Percentiles rank a stretch among this genome's conserved stretches.
Conservation (phyloP, 2,113 vertebrate genomes). For the Herpailurus yagouaroundi region DNA sequence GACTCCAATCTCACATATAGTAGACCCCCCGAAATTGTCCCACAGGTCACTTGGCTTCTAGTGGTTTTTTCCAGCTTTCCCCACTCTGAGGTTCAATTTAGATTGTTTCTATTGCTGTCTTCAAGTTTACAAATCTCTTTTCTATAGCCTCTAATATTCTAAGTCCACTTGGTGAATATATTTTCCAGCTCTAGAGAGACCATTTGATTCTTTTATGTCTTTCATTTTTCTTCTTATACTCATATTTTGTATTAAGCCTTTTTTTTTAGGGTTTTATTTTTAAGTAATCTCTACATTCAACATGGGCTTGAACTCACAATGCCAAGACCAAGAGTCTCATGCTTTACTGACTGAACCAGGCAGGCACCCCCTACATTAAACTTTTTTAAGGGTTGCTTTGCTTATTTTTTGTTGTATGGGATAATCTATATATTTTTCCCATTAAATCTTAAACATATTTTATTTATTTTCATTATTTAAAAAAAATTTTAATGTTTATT, state of each 20-base stretch:
- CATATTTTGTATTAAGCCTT: neutral
- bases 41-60: neutral
- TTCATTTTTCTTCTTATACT: slow-evolving; percentile 13
- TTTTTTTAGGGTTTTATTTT: neutral
- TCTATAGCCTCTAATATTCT: neutral
- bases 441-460: neutral
- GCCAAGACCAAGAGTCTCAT: neutral
- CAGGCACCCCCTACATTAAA: neutral
- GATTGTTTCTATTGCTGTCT: neutral
- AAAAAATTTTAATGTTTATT: neutral
- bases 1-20: neutral
- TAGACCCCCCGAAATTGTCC: neutral
- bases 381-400: neutral
- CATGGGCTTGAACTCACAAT: no score
- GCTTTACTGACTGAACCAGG: neutral
- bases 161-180: neutral
- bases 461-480: neutral
- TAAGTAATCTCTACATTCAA: no score
- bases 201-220: neutral
- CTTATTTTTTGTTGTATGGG: neutral
- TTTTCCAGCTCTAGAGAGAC: neutral
- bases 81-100: neutral
- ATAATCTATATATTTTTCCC: neutral
- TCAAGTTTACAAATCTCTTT: neutral
- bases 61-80: neutral